A percentile compares a stretch with the other conserved stretches of the same genome.
These are phyloP conservation scores for Rousettus leschenaultii DNA, from an alignment of 2,113 vertebrate genomes.

Conservation along the genomic window DNA sequence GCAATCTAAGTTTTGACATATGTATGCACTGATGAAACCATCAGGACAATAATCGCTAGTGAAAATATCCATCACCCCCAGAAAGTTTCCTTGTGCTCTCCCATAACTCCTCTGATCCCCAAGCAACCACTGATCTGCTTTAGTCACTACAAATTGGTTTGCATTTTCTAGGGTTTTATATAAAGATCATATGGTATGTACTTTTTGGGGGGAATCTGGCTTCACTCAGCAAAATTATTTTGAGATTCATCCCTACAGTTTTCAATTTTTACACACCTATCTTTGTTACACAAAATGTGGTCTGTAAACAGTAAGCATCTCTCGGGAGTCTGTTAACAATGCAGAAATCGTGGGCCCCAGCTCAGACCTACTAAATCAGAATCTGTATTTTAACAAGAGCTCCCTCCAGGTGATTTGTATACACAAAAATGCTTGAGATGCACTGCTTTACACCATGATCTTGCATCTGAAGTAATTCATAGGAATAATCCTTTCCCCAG, in stretches of 20 bases:
- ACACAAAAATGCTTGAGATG: slow-evolving; percentile 46
- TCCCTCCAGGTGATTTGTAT: slow-evolving; percentile 18
- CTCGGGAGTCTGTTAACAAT: slow-evolving; percentile 36
- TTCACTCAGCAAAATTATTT: not conserved
- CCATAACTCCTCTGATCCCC: not conserved
- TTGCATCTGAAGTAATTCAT: slow-evolving; percentile 50
- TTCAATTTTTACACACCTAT: slow-evolving; percentile 34
- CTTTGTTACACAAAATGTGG: slow-evolving; percentile 31
- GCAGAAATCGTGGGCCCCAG: not conserved
- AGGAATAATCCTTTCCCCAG: not conserved
- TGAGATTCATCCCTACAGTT: not conserved
- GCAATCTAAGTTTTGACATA: not conserved
- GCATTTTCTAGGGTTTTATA: slow-evolving; percentile 4
- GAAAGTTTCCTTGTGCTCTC: not conserved
- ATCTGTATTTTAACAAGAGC: slow-evolving; percentile 38
- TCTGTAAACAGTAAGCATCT: not conserved
- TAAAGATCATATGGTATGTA: not conserved
- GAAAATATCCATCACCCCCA: not conserved
- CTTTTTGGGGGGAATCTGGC: not conserved
- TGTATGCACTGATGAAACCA: not conserved
- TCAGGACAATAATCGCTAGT: not conserved
- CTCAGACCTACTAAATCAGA: slow-evolving; percentile 16
- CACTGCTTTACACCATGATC: not conserved
- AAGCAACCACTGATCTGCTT: not conserved
- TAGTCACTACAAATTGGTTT: not conserved